Evolutionary conservation across 2,797 vertebrate genomes (phyloP), one percentile per base, ranked within the genome.

Genomic region (Pteronotus mesoamericanus): DNA sequence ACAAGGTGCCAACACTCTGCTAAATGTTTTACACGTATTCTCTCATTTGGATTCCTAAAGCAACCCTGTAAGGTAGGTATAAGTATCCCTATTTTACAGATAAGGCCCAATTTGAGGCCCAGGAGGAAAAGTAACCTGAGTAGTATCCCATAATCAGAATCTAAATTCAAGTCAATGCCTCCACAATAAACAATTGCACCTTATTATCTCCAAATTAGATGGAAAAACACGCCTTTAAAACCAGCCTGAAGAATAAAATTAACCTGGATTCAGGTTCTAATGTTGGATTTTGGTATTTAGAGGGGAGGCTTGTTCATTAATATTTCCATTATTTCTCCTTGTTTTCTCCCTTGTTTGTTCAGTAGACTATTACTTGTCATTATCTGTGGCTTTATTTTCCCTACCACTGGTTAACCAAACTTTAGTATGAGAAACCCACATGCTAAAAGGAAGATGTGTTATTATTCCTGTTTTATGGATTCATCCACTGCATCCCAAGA

Each of bases 21-120:
- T 32, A 42, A 64, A 48, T 53, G 68, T 2, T 86, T 91, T 66
- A 44, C n/a, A 11, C 0, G 4, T 66, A 16, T 83, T 39, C 57
- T 24, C 69, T 95, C 44, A 42, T 29, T 93, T 83, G 87, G 74
- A 80, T 51, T 86, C 46, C 78, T 89, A 86, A 91, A 92, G 44
- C 16, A 82, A 44, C 3, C 32, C 29, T 94, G 42, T 51, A 68
- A 55, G 12, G 29, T 64, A 48, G 26, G 22, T 32, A 57, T 37
- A 71, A 84, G 51, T 51, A 78, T 71, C 16, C 51, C 34, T 74
- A 92, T 88, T 92, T 95, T 78, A 69, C 9, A 86, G 44, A 74
- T 44, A 57, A 82, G 29, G 3, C 4, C 44, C 44, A 66, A 78
- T 66, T 18, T 75, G 93, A 94, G 3, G 16, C 46, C 53, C 26